A percentile compares a stretch with the other conserved stretches of the same genome.
Conservation (phyloP, 2,797 vertebrate species). For the Pipistrellus kuhlii region DNA sequence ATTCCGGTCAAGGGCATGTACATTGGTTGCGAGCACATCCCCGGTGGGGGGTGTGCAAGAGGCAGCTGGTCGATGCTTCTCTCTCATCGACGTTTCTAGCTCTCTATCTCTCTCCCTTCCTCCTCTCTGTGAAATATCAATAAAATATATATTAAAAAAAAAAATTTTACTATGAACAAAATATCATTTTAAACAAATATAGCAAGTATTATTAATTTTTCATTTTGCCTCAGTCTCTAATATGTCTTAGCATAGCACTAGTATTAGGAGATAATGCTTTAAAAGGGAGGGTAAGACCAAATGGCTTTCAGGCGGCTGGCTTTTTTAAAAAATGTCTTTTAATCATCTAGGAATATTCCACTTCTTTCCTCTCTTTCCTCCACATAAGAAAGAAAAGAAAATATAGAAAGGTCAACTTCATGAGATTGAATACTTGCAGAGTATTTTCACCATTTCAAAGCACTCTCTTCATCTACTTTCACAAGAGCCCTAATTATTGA, state of each 20-base stretch:
- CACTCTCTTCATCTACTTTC: neutral
- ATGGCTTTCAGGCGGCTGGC: neutral
- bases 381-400: conserved; percentile 41
- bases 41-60: too few relatives aligned
- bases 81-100: too few relatives aligned
- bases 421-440: neutral
- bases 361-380: neutral
- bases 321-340: neutral
- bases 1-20: too few relatives aligned
- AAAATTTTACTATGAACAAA: neutral
- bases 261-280: neutral
- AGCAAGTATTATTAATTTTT: neutral
- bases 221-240: neutral
- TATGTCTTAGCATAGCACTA: neutral
- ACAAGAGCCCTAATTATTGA: neutral
- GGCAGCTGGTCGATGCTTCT: too few relatives aligned
- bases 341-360: neutral
- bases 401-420: neutral
- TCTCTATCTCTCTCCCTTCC: too few relatives aligned
- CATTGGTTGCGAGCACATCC: too few relatives aligned
- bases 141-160: too few relatives aligned
- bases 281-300: neutral
- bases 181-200: neutral
- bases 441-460: neutral
- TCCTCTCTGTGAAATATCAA: too few relatives aligned